Percentiles rank a stretch among this genome's conserved stretches.
These are phyloP conservation scores for Adrianichthys oophorus DNA, from an alignment of 2,797 vertebrate species.

Conservation along the genomic window DNA sequence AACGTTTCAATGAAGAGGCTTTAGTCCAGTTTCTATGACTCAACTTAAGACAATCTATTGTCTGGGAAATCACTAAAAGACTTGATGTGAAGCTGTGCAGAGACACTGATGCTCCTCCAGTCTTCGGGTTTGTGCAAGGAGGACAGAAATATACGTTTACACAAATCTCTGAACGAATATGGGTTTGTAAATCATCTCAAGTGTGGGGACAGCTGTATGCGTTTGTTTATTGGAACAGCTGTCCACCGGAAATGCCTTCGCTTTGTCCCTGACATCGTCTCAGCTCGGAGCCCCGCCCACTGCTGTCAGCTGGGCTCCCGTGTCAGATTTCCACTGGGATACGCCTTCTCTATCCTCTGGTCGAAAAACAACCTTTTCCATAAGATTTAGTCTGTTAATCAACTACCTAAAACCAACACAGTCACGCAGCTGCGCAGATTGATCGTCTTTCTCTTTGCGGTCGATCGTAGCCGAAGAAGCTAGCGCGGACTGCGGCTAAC, in stretches of 20 bases:
- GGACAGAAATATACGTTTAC: no score
- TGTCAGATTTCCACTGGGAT: slow-evolving; percentile 67
- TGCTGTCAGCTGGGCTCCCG: slow-evolving; percentile 68
- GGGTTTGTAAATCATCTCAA: no score
- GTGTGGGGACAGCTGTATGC: no score
- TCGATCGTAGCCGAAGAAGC: slow-evolving; percentile 1
- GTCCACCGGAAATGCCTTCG: background rate
- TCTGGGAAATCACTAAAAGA: no score
- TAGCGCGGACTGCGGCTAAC: slow-evolving; percentile 16
- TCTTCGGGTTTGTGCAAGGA: no score
- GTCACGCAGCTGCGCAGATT: fast-evolving
- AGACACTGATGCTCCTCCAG: no score
- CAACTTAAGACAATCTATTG: no score
- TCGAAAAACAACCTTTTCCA: slow-evolving; percentile 39
- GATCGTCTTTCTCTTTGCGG: fast-evolving
- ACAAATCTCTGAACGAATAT: no score
- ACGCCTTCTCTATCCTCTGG: slow-evolving; percentile 56
- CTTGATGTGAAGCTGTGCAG: no score
- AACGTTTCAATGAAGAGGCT: no score
- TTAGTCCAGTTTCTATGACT: no score
- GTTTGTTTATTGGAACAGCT: background rate
- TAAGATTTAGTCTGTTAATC: background rate
- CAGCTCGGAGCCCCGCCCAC: slow-evolving; percentile 54
- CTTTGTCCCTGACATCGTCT: slow-evolving; percentile 7
- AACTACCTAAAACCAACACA: background rate